These are phyloP conservation scores for Eospalax fontanierii DNA, from an alignment of 2,797 vertebrate genomes.

Conservation along the genomic window DNA sequence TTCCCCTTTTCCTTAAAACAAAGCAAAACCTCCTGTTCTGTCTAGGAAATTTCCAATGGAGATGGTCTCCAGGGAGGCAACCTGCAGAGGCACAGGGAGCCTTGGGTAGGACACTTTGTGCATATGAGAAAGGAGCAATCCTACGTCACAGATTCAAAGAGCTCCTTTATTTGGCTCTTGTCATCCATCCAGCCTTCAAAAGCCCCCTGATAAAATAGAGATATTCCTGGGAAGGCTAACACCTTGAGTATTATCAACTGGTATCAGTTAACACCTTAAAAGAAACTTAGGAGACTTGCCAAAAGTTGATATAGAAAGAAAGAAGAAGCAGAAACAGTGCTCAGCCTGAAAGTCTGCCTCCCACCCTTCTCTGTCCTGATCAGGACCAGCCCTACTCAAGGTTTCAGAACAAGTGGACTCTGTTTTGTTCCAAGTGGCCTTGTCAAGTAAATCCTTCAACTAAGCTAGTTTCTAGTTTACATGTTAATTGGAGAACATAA, in stretches of 20 bases:
- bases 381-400: not conserved
- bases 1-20: not conserved
- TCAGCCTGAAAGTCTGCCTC: not conserved
- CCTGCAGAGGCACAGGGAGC: not conserved
- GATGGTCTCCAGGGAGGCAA: not conserved
- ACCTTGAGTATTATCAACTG: conserved; percentile 78
- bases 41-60: not conserved
- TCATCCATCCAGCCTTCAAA: conserved; percentile 70
- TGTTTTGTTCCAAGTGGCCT: conserved; percentile 75
- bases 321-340: not conserved
- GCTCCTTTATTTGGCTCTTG: conserved; percentile 73
- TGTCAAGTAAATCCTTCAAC: conserved; percentile 76
- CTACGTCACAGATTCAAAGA: conserved; percentile 38
- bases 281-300: conserved; percentile 58
- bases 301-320: conserved; percentile 56
- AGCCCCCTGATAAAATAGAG: conserved; percentile 79
- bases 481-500: conserved; percentile 67
- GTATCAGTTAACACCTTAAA: conserved; percentile 79
- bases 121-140: not conserved
- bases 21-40: not conserved
- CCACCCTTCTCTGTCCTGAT: not conserved
- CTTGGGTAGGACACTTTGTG: not conserved
- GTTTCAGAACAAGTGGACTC: conserved; percentile 63
- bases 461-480: conserved; percentile 61
- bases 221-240: conserved; percentile 78